Percentiles rank a stretch among this genome's conserved stretches.
These are phyloP conservation scores for Amblyopsis rosae DNA, from an alignment of 2,113 vertebrate genomes.

Conservation along the genomic window DNA sequence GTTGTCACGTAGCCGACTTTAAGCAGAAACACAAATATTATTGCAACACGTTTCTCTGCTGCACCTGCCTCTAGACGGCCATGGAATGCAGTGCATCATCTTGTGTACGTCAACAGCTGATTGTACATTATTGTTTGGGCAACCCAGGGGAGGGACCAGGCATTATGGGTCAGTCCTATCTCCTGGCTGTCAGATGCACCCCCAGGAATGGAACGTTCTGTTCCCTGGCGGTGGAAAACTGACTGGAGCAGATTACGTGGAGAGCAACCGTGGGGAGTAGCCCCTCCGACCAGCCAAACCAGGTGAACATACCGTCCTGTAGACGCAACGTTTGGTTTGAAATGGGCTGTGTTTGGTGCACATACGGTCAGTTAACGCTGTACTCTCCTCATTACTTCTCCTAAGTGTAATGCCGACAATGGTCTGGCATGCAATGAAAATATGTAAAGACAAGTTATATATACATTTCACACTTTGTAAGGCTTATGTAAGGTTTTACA, in stretches of 20 bases:
- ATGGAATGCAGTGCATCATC: conserved; percentile 39
- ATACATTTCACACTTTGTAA: too few species aligned
- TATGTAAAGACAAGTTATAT: too few species aligned
- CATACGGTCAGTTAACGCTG: too few species aligned
- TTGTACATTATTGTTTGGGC: background rate
- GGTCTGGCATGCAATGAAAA: too few species aligned
- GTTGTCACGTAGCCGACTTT: conserved; percentile 49
- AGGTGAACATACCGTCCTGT: background rate
- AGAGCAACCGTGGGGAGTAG: background rate
- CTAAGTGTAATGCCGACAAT: too few species aligned
- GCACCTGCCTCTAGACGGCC: conserved; percentile 48
- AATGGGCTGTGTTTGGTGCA: too few species aligned
- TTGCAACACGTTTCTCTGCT: conserved; percentile 47
- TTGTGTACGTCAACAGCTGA: background rate
- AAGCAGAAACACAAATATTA: conserved; percentile 63
- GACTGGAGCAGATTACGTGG: conserved; percentile 1
- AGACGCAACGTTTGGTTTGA: too few species aligned
- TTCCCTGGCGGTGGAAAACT: conserved; percentile 7
- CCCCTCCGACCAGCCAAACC: background rate
- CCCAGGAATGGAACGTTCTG: conserved; percentile 14
- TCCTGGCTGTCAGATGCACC: background rate
- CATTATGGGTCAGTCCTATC: background rate
- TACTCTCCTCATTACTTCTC: too few species aligned
- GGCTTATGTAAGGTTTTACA: too few species aligned
- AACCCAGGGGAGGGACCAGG: too few species aligned